These are phyloP conservation scores for Schizopygopsis malacanthus DNA, from an alignment of 2,797 vertebrate species.

Conservation along the genomic window DNA sequence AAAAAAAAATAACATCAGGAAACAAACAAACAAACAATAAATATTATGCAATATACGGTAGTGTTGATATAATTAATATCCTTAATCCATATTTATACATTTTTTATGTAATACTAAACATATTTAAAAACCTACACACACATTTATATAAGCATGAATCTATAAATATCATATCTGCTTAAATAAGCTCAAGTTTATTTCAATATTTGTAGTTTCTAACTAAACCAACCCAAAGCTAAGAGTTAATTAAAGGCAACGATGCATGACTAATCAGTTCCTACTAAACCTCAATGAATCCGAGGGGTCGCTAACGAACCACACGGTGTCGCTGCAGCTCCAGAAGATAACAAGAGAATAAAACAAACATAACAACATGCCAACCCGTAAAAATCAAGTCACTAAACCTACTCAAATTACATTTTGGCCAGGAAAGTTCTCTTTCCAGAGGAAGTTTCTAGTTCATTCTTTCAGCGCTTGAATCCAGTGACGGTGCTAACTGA, in stretches of 20 bases:
- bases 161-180: background rate
- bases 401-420: slow-evolving; percentile 69
- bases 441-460: slow-evolving; percentile 68
- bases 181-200: background rate
- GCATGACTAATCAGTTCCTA: background rate
- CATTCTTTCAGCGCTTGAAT: slow-evolving; percentile 71
- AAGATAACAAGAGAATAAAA: slow-evolving; percentile 27
- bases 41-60: background rate
- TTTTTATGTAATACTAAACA: background rate
- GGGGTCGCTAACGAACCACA: slow-evolving; percentile 57
- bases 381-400: slow-evolving; percentile 48
- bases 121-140: background rate
- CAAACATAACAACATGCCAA: background rate
- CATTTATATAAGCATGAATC: background rate
- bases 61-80: background rate
- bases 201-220: background rate
- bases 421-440: slow-evolving; percentile 62
- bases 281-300: slow-evolving; percentile 5
- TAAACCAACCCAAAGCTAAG: background rate
- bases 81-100: background rate
- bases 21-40: background rate
- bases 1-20: too few species aligned
- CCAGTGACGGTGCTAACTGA: slow-evolving; percentile 53
- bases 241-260: background rate
- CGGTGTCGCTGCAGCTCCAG: slow-evolving; percentile 66